A percentile compares a stretch with the other conserved stretches of the same genome.
Conservation (phyloP, 2,113 vertebrate genomes). For the Nycticebus coucang region DNA sequence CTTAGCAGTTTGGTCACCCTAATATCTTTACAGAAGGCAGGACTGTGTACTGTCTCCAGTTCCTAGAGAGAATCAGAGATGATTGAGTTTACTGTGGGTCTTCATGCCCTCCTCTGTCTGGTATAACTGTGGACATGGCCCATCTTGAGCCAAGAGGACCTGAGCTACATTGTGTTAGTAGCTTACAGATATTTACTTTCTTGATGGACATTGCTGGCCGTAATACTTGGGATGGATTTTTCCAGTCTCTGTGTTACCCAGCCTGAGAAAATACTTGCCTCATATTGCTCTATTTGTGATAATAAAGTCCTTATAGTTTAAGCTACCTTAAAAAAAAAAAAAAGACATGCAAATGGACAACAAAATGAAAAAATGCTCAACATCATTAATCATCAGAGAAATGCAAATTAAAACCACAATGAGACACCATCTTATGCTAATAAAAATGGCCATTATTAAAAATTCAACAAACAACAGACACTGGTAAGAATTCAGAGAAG, state of each 20-base stretch:
- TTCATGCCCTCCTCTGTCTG: background rate
- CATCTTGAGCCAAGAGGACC: background rate
- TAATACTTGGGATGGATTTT: background rate
- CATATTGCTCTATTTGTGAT: background rate
- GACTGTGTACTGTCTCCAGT: background rate
- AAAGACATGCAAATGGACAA: too few relatives aligned
- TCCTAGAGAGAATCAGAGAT: background rate
- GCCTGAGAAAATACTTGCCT: background rate
- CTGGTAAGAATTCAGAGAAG: too few relatives aligned
- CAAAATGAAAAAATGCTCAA: too few relatives aligned
- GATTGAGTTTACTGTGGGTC: background rate
- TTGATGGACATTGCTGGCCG: background rate
- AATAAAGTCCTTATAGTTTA: conserved; percentile 52
- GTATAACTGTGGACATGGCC: background rate
- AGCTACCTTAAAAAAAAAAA: background rate
- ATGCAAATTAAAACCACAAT: too few relatives aligned
- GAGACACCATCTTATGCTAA: too few relatives aligned
- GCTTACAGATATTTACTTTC: background rate
- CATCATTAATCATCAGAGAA: too few relatives aligned
- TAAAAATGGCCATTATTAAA: too few relatives aligned
- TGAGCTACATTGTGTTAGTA: background rate
- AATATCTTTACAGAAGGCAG: background rate
- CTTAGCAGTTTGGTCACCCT: background rate
- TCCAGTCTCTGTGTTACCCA: background rate
- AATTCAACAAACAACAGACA: too few relatives aligned